Base-by-base conservation (phyloP, 2,888 invertebrate species). In the Acanthosepion pharaonis region DNA sequence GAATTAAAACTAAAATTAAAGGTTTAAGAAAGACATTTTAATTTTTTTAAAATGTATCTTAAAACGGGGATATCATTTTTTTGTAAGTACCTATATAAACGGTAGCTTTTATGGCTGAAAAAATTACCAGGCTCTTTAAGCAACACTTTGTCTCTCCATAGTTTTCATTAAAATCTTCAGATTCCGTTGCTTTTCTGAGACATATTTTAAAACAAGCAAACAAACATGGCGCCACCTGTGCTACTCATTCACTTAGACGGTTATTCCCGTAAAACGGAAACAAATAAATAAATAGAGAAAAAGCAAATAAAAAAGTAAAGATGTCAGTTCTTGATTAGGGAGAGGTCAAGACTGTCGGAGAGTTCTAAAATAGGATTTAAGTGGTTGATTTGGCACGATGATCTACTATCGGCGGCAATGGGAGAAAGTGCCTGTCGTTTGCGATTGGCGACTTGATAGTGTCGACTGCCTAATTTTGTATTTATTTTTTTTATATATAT, bases 351-450 rank as follows among this genome's bases (percentile, higher is more conserved):
- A 8, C 28, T n/a, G 78, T 78, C n/a, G 33, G n/a, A n/a, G 78
- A n/a, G 78, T 78, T 78, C 78, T 78, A n/a, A 78, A 78, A n/a
- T 11, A 33, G 78, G n/a, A 78, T 78, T 78, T 78, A 78, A 78
- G 78, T 78, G 78, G 78, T 78, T 78, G 78, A 78, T 78, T 78
- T 78, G 18, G 78, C 78, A 78, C 15, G n/a, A 33, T 33, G 4
- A 78, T 78, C 78, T 33, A 78, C 78, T 78, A 9, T 28, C 9
- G 78, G 9, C 1, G 78, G 78, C 15, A 78, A 78, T 33, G n/a
- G 78, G 78, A 78, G 78, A 78, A 78, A 78, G 78, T 78, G 78
- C 15, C 78, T 78, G 78, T 78, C n/a, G 78, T 78, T n/a, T 78
- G 78, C n/a, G 78, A 78, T 78, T 78, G n/a, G 15, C 11, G 33